phyloP scores from a whole-genome alignment of 92 coral and sea anemone species.

The Epizoanthus stellaris region DNA sequence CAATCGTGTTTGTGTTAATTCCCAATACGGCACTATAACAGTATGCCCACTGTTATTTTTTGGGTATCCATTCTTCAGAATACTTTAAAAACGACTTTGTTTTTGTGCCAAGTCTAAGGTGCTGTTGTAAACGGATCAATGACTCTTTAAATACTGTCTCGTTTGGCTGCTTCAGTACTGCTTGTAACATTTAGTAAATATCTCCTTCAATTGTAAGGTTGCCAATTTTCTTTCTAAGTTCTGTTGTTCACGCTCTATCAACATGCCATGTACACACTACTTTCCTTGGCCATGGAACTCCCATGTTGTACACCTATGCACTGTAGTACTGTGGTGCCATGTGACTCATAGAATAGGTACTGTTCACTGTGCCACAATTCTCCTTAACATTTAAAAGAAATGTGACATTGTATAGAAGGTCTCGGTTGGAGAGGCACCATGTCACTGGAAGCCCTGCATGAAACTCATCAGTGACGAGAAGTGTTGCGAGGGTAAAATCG shows the following conservation, averaged over 20 bases:
- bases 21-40: conserved; percentile 48
- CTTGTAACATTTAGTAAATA: conserved; percentile 49
- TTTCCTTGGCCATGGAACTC: conserved; percentile 17
- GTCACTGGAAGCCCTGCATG: conserved; percentile 67
- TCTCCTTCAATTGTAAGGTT: conserved; percentile 44
- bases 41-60: conserved; percentile 40
- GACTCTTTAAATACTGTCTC: conserved; percentile 45
- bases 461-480: conserved; percentile 65
- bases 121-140: conserved; percentile 29
- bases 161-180: conserved; percentile 41
- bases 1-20: conserved; percentile 51
- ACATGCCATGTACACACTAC: conserved; percentile 69
- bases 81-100: conserved; percentile 9
- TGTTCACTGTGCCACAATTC: conserved; percentile 55
- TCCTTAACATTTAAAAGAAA: conserved; percentile 45
- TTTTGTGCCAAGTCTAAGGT: conserved; percentile 8
- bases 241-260: conserved; percentile 59
- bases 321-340: conserved; percentile 43
- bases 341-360: conserved; percentile 63
- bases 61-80: conserved; percentile 45
- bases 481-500: conserved; percentile 56
- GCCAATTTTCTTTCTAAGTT: conserved; percentile 40
- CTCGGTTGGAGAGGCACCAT: conserved; percentile 67
- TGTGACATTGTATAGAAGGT: conserved; percentile 49
- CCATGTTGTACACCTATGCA: conserved; percentile 66